phyloP scores from a whole-genome alignment of 1,140 invertebrate species.

The Popillia japonica region DNA sequence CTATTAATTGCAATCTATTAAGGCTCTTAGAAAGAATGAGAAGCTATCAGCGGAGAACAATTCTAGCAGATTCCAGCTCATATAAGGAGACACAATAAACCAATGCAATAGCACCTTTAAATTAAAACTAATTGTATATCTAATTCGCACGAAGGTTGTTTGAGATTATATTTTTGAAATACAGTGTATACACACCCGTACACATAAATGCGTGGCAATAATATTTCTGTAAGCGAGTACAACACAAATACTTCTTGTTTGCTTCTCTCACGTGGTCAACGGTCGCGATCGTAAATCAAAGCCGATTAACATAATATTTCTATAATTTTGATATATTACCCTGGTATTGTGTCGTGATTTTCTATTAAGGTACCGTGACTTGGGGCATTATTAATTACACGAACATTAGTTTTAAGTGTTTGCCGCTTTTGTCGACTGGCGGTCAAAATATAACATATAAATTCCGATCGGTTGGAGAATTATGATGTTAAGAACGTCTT shows the following conservation, averaged over 20 bases:
- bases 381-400: constrained; percentile 31
- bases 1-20: too few relatives aligned
- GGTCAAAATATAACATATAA: constrained; percentile 30
- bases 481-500: constrained; percentile 10
- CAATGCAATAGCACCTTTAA: too few relatives aligned
- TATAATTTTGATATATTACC: constrained; percentile 31
- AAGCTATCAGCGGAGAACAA: too few relatives aligned
- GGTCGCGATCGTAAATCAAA: constrained; percentile 8
- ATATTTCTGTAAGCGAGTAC: background rate
- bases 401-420: constrained; percentile 20
- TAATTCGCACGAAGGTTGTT: too few relatives aligned
- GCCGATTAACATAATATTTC: constrained; percentile 28
- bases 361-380: constrained; percentile 21
- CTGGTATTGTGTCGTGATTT: constrained; percentile 27
- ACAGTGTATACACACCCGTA: background rate
- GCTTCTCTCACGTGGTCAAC: background rate
- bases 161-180: too few relatives aligned
- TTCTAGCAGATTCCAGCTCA: too few relatives aligned
- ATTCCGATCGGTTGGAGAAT: constrained; percentile 13
- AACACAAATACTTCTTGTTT: background rate
- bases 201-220: background rate
- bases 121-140: too few relatives aligned
- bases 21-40: too few relatives aligned
- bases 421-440: background rate
- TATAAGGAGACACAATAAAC: too few relatives aligned